phyloP scores from a whole-genome alignment of 2,888 invertebrate species.

The Dicranocentrus wangi region DNA sequence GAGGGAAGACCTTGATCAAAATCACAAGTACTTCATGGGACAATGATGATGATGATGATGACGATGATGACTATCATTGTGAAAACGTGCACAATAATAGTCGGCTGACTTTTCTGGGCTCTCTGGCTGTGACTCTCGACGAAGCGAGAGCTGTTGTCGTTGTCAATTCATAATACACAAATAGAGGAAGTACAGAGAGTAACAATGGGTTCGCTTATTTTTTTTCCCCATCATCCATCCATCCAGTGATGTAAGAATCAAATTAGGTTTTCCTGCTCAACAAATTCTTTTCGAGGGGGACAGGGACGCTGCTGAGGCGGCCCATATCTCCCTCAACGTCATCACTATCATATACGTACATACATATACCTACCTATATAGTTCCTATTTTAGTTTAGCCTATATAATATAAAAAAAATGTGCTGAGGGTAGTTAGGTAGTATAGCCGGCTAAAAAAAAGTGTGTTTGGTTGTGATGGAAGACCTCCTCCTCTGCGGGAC shows the following conservation, averaged over 20 bases:
- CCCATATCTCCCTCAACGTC: not conserved
- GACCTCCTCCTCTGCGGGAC: not conserved
- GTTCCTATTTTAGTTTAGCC: too few species aligned
- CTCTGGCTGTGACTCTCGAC: too few species aligned
- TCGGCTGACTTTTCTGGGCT: too few species aligned
- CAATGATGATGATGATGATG: slow-evolving; percentile 17
- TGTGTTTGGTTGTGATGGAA: too few species aligned
- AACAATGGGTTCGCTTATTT: too few species aligned
- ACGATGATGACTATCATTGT: not conserved
- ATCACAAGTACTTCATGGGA: slow-evolving; percentile 43
- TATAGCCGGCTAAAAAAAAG: too few species aligned
- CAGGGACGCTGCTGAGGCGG: too few species aligned
- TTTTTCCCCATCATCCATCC: too few species aligned
- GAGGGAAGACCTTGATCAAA: slow-evolving; percentile 45
- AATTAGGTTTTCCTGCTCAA: slow-evolving; percentile 7
- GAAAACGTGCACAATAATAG: not conserved
- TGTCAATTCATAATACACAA: not conserved
- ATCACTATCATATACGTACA: too few species aligned
- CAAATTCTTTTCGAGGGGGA: not conserved
- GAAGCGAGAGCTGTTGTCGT: not conserved
- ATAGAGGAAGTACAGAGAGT: slow-evolving; percentile 24
- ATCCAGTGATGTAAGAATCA: not conserved
- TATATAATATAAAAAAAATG: too few species aligned
- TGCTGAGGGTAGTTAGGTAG: too few species aligned
- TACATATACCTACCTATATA: too few species aligned